These are phyloP conservation scores for Drosophila ohnishii DNA, from an alignment of 1,140 invertebrate species.

Conservation along the genomic window DNA sequence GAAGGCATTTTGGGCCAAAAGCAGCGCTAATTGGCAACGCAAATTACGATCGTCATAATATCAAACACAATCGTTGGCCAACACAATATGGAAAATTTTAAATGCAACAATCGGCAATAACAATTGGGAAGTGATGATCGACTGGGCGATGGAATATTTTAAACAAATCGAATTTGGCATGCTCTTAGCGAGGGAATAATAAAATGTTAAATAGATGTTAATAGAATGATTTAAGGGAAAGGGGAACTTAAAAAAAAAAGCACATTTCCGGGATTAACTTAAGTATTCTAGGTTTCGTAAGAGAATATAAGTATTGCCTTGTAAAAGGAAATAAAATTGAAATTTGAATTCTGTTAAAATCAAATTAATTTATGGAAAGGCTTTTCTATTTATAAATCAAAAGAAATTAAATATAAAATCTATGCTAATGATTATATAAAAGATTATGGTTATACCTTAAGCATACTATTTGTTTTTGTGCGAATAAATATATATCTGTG, in stretches of 20 bases:
- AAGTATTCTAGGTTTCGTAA: background rate
- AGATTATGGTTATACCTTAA: background rate
- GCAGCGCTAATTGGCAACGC: conserved; percentile 63
- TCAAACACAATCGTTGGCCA: conserved; percentile 33
- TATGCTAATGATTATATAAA: no score
- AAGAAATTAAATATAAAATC: no score
- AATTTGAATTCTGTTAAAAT: background rate
- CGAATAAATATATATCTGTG: background rate
- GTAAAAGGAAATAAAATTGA: background rate
- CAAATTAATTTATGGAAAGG: no score
- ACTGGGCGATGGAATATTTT: conserved; percentile 1
- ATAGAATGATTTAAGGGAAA: background rate
- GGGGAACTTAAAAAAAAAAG: conserved; percentile 3
- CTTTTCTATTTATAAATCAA: background rate
- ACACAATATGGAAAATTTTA: conserved; percentile 76
- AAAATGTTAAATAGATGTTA: conserved; percentile 3
- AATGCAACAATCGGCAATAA: conserved; percentile 55
- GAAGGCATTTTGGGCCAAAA: conserved; percentile 36
- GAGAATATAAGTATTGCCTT: no score
- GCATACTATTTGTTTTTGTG: background rate
- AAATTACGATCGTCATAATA: conserved; percentile 52
- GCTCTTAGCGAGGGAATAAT: conserved; percentile 44
- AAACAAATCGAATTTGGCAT: conserved; percentile 25
- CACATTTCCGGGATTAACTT: background rate
- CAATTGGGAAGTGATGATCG: conserved; percentile 45